Conservation (phyloP, 2,797 vertebrate species). For the Acanthiza pusilla region DNA sequence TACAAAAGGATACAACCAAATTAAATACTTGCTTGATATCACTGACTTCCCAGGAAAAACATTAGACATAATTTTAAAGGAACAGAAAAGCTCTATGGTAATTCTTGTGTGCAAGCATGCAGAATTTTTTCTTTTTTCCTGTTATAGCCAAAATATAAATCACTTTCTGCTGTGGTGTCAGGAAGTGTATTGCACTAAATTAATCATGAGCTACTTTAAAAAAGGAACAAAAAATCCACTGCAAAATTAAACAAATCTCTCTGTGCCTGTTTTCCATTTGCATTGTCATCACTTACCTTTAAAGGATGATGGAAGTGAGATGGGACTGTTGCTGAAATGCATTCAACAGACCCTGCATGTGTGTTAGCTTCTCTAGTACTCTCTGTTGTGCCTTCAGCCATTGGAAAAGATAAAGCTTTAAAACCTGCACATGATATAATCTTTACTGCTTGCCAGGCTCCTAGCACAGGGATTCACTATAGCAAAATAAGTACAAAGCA, state of each 20-base stretch:
- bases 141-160: constrained; percentile 46
- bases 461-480: background rate
- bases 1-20: background rate
- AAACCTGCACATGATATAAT: background rate
- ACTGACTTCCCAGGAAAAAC: constrained; percentile 12
- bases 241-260: constrained; percentile 59
- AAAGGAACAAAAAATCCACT: constrained; percentile 37
- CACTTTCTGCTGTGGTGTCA: constrained; percentile 35
- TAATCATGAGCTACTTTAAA: constrained; percentile 53
- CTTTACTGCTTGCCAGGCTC: background rate
- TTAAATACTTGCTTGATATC: background rate
- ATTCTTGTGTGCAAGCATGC: background rate
- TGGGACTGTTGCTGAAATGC: background rate
- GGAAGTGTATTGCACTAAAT: constrained; percentile 50
- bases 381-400: background rate
- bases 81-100: background rate
- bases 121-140: constrained; percentile 8
- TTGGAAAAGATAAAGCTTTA: background rate
- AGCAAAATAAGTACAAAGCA: background rate
- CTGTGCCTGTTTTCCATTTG: constrained; percentile 46
- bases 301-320: constrained; percentile 32
- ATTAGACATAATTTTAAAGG: background rate
- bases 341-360: background rate
- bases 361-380: background rate
- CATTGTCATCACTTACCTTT: constrained; percentile 64